Conservation (phyloP, 2,888 invertebrate genomes). For the Callyntrura guangdongensis region DNA sequence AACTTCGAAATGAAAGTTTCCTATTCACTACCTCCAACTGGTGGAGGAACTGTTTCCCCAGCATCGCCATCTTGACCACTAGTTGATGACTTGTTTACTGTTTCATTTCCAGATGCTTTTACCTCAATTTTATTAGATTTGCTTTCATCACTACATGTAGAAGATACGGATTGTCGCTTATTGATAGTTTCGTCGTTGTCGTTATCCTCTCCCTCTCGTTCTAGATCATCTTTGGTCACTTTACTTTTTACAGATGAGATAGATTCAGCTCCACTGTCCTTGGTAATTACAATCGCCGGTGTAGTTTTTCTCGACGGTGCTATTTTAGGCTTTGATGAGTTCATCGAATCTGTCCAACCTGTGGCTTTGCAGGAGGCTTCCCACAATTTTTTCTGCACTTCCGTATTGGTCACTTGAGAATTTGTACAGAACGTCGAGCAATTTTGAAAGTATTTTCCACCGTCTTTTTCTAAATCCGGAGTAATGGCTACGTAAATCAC, state of each 20-base stretch:
- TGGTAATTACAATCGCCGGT: slow-evolving; percentile 73
- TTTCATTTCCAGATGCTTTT: neutral
- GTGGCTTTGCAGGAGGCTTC: slow-evolving; percentile 88
- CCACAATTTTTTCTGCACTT: slow-evolving; percentile 90
- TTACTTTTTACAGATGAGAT: slow-evolving; percentile 68
- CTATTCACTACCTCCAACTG: slow-evolving; percentile 66
- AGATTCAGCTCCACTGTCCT: slow-evolving; percentile 71
- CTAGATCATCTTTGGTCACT: slow-evolving; percentile 64
- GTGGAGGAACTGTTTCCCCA: slow-evolving; percentile 18
- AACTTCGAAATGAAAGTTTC: neutral
- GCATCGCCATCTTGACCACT: neutral
- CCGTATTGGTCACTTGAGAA: slow-evolving; percentile 88
- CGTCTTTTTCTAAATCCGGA: slow-evolving; percentile 90
- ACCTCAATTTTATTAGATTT: slow-evolving; percentile 62
- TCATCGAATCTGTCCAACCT: slow-evolving; percentile 66
- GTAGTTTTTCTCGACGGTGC: slow-evolving; percentile 55
- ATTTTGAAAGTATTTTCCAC: slow-evolving; percentile 94
- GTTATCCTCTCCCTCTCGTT: slow-evolving; percentile 58
- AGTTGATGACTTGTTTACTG: neutral
- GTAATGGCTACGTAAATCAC: slow-evolving; percentile 92
- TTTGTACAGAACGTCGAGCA: slow-evolving; percentile 87
- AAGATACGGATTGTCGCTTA: slow-evolving; percentile 16
- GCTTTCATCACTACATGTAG: neutral
- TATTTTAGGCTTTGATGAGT: slow-evolving; percentile 23
- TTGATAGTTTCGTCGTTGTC: neutral